These are phyloP conservation scores for Poecilia velifera DNA, from an alignment of 2,797 vertebrate genomes.

Conservation along the genomic window DNA sequence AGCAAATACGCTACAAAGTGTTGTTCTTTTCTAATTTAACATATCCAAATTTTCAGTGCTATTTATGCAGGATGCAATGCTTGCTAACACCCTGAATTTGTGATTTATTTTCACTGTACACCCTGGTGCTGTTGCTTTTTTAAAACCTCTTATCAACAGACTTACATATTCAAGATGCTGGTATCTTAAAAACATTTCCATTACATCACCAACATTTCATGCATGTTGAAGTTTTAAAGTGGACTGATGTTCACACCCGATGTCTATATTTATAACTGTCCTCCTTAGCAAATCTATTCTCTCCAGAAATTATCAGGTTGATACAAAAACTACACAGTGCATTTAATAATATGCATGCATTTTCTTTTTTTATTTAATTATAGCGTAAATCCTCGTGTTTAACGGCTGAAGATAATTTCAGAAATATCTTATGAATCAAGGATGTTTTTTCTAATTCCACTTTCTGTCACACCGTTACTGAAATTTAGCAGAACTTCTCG, in stretches of 20 bases:
- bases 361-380: neutral
- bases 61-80: neutral
- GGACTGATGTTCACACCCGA: neutral
- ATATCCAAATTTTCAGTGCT: neutral
- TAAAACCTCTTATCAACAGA: neutral
- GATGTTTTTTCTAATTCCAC: neutral
- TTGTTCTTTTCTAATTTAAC: neutral
- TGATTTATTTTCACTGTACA: neutral
- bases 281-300: neutral
- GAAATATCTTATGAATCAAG: neutral
- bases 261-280: neutral
- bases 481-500: neutral
- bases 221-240: conserved; percentile 4
- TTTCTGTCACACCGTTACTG: neutral
- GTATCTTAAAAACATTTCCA: neutral
- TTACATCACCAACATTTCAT: neutral
- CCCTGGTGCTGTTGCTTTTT: neutral
- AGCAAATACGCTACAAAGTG: neutral
- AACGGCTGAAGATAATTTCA: neutral
- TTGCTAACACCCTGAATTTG: neutral
- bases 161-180: neutral
- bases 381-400: neutral
- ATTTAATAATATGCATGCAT: neutral
- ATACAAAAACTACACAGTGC: no score
- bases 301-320: neutral